Evolutionary conservation across 2,888 invertebrate species (phyloP).

Genomic region (Spatulosminthurus flaviceps): DNA sequence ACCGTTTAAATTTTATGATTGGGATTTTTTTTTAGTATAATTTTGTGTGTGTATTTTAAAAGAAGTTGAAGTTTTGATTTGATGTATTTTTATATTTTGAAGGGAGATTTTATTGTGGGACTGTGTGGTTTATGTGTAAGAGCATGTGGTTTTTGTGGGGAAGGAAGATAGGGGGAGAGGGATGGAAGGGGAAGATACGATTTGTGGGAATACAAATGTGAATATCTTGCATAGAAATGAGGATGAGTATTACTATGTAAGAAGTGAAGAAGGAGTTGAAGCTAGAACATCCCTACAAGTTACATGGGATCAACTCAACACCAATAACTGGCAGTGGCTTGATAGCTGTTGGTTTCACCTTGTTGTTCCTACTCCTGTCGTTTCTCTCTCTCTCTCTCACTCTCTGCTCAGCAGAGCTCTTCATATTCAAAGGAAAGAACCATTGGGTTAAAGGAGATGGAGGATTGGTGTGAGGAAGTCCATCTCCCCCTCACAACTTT

Average conservation of each 20-base stretch:
- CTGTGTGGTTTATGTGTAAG: no score
- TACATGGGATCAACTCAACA: slow-evolving; percentile 21
- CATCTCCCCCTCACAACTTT: slow-evolving; percentile 35
- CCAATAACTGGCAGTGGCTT: slow-evolving; percentile 8
- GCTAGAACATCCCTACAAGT: background rate
- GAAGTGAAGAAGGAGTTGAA: background rate
- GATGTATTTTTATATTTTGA: no score
- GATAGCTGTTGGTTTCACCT: slow-evolving; percentile 13
- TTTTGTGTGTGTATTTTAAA: no score
- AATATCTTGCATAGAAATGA: background rate
- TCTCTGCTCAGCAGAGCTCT: no score
- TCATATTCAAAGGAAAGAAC: no score
- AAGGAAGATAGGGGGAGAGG: background rate
- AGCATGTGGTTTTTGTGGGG: no score
- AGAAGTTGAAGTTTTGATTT: no score
- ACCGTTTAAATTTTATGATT: no score
- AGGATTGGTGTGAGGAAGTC: background rate
- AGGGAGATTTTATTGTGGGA: no score
- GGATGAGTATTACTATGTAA: background rate
- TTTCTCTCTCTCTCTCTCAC: background rate
- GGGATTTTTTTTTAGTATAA: no score
- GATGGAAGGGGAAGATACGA: background rate
- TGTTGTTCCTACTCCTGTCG: background rate
- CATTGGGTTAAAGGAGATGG: no score
- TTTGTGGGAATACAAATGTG: no score